Conservation (phyloP, 2,797 vertebrate genomes). For the Podargus strigoides region DNA sequence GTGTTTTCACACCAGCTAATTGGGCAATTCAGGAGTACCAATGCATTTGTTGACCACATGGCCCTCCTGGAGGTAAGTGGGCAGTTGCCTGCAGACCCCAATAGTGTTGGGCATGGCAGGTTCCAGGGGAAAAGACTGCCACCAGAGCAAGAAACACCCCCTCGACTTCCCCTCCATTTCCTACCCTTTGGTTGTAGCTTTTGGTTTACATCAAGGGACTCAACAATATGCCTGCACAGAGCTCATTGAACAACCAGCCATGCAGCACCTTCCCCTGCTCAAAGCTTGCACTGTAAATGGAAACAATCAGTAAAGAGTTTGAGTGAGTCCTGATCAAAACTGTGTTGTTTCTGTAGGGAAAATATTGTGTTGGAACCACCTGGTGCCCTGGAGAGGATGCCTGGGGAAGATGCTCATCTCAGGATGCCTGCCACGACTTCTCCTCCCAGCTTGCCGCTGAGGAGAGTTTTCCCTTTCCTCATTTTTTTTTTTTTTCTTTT, state of each 20-base stretch:
- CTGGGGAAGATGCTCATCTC: not conserved
- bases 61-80: not conserved
- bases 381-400: not conserved
- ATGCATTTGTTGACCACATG: not conserved
- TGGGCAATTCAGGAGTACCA: not conserved
- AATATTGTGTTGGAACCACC: rapidly evolving
- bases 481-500: too few species aligned
- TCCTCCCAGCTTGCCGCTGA: not conserved
- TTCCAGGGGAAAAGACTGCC: not conserved
- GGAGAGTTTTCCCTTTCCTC: not conserved
- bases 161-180: not conserved
- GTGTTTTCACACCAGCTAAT: not conserved
- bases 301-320: not conserved
- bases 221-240: not conserved
- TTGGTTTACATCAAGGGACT: not conserved
- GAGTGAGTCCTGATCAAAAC: not conserved
- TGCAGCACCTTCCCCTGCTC: not conserved
- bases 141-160: not conserved
- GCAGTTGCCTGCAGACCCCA: not conserved
- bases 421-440: not conserved
- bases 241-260: not conserved
- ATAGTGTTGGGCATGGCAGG: rapidly evolving
- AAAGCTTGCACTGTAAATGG: not conserved
- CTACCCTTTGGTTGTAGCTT: not conserved
- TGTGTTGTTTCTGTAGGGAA: not conserved